Conservation (phyloP, 1,140 invertebrate species). For the Plodia interpunctella region DNA sequence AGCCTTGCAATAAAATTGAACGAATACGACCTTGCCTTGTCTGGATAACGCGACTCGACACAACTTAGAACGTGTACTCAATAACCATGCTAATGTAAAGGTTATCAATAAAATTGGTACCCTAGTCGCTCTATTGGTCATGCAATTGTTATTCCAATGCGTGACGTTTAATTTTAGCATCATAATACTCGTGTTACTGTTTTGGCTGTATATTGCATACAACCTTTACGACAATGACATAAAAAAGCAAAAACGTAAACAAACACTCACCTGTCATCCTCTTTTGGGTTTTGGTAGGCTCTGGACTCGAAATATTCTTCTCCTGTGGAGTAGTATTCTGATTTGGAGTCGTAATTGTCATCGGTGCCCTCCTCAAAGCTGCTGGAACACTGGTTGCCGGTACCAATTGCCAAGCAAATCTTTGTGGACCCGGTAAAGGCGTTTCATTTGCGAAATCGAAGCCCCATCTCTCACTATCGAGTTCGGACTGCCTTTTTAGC, state of each 20-base stretch:
- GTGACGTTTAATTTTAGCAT: too few relatives aligned
- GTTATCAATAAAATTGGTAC: background rate
- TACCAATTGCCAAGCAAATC: conserved; percentile 68
- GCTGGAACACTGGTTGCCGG: conserved; percentile 55
- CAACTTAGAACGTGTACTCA: background rate
- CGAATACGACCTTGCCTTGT: background rate
- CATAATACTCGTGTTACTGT: too few relatives aligned
- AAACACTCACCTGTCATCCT: conserved; percentile 70
- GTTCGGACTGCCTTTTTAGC: conserved; percentile 55
- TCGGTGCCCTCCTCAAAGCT: conserved; percentile 58
- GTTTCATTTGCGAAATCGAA: conserved; percentile 70
- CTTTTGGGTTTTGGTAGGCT: conserved; percentile 65
- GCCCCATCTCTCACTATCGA: conserved; percentile 68
- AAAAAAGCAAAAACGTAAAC: conserved; percentile 1
- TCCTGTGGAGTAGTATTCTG: conserved; percentile 46
- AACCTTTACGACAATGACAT: background rate
- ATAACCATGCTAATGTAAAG: background rate
- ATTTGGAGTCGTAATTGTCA: conserved; percentile 51
- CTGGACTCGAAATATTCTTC: conserved; percentile 57
- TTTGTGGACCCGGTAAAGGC: conserved; percentile 60
- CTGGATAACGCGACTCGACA: background rate
- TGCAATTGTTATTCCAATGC: too few relatives aligned
- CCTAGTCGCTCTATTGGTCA: too few relatives aligned
- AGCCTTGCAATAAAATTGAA: background rate
- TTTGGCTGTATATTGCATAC: background rate